Percentiles rank a stretch among this genome's conserved stretches.
Conservation (phyloP, 2,888 invertebrate genomes). For the Hypselothyrea guttata region DNA sequence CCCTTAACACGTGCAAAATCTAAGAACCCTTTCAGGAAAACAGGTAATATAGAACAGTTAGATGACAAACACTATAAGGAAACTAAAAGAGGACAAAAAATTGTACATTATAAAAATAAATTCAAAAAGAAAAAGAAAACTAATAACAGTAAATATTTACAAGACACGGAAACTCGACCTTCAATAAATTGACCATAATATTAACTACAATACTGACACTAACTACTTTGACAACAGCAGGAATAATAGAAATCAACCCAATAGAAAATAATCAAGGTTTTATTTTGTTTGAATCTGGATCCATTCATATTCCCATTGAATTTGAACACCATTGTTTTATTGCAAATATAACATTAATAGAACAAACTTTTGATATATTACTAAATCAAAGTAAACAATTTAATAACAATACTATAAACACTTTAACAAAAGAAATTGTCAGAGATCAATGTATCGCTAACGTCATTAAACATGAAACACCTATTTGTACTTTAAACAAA, state of each 20-base stretch:
- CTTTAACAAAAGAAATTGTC: not conserved
- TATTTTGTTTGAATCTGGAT: not conserved
- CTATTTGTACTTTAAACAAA: too few species aligned
- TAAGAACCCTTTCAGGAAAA: too few species aligned
- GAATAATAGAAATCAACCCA: not conserved
- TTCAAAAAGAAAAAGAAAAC: too few species aligned
- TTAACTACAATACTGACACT: not conserved
- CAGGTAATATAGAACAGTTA: too few species aligned
- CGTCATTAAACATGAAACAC: too few species aligned
- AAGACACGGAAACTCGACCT: too few species aligned
- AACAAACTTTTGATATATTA: not conserved
- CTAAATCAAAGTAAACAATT: not conserved
- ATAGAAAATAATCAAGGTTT: conserved; percentile 5
- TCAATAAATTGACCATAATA: too few species aligned
- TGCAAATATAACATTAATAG: not conserved
- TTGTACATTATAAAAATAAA: too few species aligned
- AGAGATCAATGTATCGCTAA: not conserved
- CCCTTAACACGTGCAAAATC: too few species aligned
- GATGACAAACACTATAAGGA: too few species aligned
- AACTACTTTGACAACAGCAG: not conserved
- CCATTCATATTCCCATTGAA: not conserved
- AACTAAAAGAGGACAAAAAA: too few species aligned
- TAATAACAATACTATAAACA: not conserved
- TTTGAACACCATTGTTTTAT: not conserved
- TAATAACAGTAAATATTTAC: too few species aligned